Conservation (phyloP, 2,113 vertebrate genomes). For the Plectropomus leopardus region DNA sequence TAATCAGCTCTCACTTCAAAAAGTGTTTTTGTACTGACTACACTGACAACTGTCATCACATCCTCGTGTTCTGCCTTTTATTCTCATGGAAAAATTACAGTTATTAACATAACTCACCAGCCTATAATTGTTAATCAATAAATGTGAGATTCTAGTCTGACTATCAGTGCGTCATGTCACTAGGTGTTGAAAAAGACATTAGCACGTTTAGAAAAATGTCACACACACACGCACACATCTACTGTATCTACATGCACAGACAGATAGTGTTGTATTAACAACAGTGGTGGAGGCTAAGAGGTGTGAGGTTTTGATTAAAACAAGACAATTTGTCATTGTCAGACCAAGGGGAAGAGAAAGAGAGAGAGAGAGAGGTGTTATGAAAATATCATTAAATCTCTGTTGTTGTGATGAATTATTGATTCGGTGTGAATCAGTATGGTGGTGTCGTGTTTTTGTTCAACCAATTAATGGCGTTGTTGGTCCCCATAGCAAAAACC, state of each 20-base stretch:
- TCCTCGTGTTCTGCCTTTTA: not conserved
- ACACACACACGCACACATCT: conserved; percentile 4
- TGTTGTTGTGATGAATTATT: conserved; percentile 84
- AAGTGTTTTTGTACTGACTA: not conserved
- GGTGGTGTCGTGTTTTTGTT: conserved; percentile 59
- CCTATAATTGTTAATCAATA: too few species aligned
- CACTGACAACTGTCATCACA: not conserved
- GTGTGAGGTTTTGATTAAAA: conserved; percentile 78
- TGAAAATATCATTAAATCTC: conserved; percentile 80
- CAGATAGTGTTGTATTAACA: conserved; percentile 29
- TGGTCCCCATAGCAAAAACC: conserved; percentile 66
- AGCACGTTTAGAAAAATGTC: not conserved
- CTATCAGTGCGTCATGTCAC: conserved; percentile 13
- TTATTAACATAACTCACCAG: not conserved
- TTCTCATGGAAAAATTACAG: too few species aligned
- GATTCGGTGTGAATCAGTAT: conserved; percentile 78
- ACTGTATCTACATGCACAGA: conserved; percentile 5
- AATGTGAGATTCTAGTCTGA: not conserved
- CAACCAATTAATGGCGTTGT: conserved; percentile 68
- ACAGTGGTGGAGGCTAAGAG: conserved; percentile 35
- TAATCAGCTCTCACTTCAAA: not conserved
- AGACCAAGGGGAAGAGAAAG: conserved; percentile 55
- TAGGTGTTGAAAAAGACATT: conserved; percentile 8
- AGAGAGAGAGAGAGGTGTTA: conserved; percentile 51
- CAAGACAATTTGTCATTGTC: conserved; percentile 75